These are phyloP conservation scores for Myiotriccus ornatus DNA, from an alignment of 2,797 vertebrate species.

Conservation along the genomic window DNA sequence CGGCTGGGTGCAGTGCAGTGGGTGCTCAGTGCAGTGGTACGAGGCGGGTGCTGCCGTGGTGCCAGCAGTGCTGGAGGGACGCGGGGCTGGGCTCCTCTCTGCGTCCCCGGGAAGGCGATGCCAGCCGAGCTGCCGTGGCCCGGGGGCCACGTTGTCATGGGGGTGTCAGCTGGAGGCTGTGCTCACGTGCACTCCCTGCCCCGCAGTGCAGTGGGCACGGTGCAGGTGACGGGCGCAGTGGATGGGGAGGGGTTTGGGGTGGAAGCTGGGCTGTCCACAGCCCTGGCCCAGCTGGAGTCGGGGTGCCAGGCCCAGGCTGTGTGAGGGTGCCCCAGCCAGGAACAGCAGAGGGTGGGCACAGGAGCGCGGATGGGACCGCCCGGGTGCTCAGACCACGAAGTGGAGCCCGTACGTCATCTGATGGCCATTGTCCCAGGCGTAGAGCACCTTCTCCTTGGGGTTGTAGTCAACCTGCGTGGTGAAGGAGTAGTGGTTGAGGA, in stretches of 20 bases:
- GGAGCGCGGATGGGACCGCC: background rate
- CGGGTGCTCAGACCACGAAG: slow-evolving; percentile 83
- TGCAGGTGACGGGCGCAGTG: accelerated
- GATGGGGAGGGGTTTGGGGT: background rate
- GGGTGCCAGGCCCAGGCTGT: background rate
- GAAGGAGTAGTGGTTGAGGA: slow-evolving; percentile 88
- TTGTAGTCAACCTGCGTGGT: slow-evolving; percentile 98
- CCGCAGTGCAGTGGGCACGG: background rate
- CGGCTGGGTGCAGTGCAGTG: background rate
- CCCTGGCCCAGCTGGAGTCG: background rate
- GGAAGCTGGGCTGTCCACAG: background rate
- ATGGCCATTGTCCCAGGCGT: slow-evolving; percentile 97
- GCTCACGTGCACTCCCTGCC: background rate
- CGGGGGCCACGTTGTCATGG: background rate
- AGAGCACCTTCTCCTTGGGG: slow-evolving; percentile 92
- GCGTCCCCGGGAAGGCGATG: accelerated
- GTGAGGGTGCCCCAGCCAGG: background rate
- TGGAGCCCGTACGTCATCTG: slow-evolving; percentile 89
- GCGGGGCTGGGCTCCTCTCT: background rate
- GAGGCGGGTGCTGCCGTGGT: background rate
- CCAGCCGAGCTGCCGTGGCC: background rate
- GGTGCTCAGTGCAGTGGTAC: background rate
- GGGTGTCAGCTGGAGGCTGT: background rate
- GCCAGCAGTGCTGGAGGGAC: background rate
- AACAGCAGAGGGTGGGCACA: accelerated